Percentiles rank a stretch among this genome's conserved stretches.
Conservation (phyloP, 2,797 vertebrate genomes). For the Lemur catta region DNA sequence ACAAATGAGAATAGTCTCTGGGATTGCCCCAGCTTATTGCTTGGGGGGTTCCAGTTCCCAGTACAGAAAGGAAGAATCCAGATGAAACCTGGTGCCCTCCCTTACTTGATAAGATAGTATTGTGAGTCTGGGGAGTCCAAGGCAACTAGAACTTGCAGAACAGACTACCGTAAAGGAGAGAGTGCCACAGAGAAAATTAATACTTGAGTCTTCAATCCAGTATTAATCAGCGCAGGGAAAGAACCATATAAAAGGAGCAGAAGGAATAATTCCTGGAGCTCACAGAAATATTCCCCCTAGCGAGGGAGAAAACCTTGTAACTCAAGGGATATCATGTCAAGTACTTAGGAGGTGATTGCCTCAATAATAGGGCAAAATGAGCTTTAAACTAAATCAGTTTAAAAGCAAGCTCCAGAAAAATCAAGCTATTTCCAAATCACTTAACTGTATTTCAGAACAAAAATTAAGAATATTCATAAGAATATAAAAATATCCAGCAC, state of each 20-base stretch:
- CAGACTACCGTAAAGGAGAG: not conserved
- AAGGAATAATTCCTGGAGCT: not conserved
- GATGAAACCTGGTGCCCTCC: not conserved
- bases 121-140: not conserved
- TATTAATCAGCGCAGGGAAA: not conserved
- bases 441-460: not conserved
- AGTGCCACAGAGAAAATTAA: not conserved
- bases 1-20: not conserved
- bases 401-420: conserved; percentile 9
- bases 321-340: not conserved
- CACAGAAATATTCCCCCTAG: not conserved
- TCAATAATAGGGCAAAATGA: not conserved
- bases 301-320: not conserved
- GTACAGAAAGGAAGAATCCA: not conserved
- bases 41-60: not conserved
- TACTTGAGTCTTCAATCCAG: not conserved
- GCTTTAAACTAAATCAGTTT: not conserved
- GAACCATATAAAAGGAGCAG: not conserved
- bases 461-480: not conserved
- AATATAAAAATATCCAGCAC: conserved; percentile 24
- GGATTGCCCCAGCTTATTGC: not conserved
- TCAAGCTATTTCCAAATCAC: not conserved
- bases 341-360: not conserved
- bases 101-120: not conserved
- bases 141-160: not conserved